Evolutionary conservation across 2,797 vertebrate genomes (phyloP).

Genomic region (Malacoraja senta): DNA sequence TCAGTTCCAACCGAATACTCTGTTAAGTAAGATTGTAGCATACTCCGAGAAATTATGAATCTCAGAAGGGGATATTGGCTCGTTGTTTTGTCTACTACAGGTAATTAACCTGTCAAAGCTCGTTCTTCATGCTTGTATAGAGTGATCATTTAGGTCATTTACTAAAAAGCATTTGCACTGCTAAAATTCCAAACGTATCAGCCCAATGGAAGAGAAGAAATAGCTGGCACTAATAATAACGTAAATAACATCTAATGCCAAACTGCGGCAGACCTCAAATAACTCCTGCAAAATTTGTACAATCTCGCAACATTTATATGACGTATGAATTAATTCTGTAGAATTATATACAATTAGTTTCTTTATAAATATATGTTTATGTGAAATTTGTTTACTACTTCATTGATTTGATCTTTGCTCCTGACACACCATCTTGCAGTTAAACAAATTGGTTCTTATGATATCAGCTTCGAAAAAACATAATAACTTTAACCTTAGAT

Average conservation of each 20-base stretch:
- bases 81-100: neutral
- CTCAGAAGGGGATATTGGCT: neutral
- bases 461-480: neutral
- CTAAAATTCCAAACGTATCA: neutral
- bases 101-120: neutral
- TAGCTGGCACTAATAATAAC: neutral
- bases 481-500: neutral
- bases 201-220: neutral
- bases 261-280: neutral
- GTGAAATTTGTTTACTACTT: neutral
- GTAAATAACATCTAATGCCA: neutral
- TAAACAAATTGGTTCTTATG: neutral
- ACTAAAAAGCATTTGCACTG: neutral
- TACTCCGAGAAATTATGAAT: neutral
- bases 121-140: neutral
- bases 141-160: neutral
- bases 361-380: neutral
- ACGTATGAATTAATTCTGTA: neutral
- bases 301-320: neutral
- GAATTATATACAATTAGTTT: neutral
- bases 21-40: neutral
- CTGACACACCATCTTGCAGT: neutral
- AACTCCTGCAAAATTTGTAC: neutral
- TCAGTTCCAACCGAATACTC: neutral
- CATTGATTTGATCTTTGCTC: neutral